These are phyloP conservation scores for Scomber japonicus DNA, from an alignment of 2,113 vertebrate genomes.

Conservation along the genomic window DNA sequence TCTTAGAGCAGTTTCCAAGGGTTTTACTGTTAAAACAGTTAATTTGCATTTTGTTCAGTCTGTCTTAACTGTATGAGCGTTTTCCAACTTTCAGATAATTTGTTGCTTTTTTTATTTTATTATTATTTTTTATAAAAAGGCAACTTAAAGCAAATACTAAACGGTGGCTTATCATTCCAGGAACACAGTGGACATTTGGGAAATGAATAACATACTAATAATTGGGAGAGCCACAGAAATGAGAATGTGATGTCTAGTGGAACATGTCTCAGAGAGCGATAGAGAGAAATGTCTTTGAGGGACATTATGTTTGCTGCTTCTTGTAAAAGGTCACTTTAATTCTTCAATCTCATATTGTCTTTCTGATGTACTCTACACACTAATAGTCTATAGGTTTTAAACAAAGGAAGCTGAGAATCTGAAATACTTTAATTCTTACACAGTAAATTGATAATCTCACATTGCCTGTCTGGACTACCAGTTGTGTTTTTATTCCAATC, in stretches of 20 bases:
- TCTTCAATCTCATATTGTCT: constrained; percentile 77
- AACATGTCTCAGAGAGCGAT: constrained; percentile 74
- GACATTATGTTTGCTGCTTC: constrained; percentile 85
- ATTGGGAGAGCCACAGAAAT: constrained; percentile 69
- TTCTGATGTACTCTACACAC: constrained; percentile 67
- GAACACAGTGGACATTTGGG: constrained; percentile 69
- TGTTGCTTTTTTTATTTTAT: constrained; percentile 61
- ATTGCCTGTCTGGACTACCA: constrained; percentile 57
- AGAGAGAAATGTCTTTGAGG: constrained; percentile 76
- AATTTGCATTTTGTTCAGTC: constrained; percentile 68
- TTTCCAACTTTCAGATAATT: constrained; percentile 62
- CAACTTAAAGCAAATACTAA: constrained; percentile 69
- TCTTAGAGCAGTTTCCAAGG: constrained; percentile 83
- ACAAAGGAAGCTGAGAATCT: constrained; percentile 52
- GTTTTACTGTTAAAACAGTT: constrained; percentile 88
- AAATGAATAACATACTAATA: constrained; percentile 61
- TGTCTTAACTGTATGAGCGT: constrained; percentile 73
- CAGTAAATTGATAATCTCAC: constrained; percentile 52
- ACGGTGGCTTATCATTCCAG: constrained; percentile 60
- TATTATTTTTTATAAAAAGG: constrained; percentile 42
- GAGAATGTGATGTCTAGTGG: constrained; percentile 73
- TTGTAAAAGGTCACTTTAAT: constrained; percentile 87
- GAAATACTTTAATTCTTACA: constrained; percentile 45
- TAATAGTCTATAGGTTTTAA: constrained; percentile 61
- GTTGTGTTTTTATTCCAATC: constrained; percentile 71